Evolutionary conservation across 37 sponge, comb jelly and placozoan genomes (phyloP).

Genomic region (Beroe ovata): DNA sequence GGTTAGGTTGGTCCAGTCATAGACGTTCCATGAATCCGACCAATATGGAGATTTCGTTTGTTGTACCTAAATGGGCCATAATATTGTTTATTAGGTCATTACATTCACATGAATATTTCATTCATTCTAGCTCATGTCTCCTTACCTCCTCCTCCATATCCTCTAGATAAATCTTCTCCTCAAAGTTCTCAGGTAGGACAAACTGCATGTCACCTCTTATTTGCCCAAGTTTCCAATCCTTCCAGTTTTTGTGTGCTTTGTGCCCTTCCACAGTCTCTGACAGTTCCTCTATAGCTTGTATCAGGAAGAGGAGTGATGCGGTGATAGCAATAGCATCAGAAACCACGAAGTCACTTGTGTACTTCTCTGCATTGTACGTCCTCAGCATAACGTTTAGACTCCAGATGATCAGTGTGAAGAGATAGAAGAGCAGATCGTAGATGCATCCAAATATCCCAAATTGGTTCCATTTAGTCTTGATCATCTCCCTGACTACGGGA

Average conservation of each 20-base stretch:
- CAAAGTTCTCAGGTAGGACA: constrained; percentile 22
- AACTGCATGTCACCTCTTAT: constrained; percentile 10
- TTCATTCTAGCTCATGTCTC: too few relatives aligned
- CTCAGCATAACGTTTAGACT: neutral
- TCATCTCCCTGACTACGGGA: constrained; percentile 36
- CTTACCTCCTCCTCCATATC: constrained; percentile 21
- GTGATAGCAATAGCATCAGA: neutral
- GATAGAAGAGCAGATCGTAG: constrained; percentile 33
- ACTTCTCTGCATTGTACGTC: neutral
- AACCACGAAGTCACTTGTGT: neutral
- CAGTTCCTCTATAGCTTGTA: neutral
- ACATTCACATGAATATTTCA: too few relatives aligned
- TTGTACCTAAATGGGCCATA: too few relatives aligned
- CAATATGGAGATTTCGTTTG: constrained; percentile 10
- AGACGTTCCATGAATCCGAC: constrained; percentile 34
- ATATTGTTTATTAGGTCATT: too few relatives aligned
- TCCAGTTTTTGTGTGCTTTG: neutral
- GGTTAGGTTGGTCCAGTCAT: neutral
- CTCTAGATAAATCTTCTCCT: constrained; percentile 29
- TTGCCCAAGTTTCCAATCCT: constrained; percentile 12
- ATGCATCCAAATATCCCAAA: constrained; percentile 46
- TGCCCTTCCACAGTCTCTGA: neutral
- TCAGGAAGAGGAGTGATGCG: neutral
- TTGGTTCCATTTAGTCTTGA: constrained; percentile 29
- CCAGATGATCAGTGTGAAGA: constrained; percentile 42